Conservation (phyloP, 1,140 invertebrate species). For the Conus ventricosus region DNA sequence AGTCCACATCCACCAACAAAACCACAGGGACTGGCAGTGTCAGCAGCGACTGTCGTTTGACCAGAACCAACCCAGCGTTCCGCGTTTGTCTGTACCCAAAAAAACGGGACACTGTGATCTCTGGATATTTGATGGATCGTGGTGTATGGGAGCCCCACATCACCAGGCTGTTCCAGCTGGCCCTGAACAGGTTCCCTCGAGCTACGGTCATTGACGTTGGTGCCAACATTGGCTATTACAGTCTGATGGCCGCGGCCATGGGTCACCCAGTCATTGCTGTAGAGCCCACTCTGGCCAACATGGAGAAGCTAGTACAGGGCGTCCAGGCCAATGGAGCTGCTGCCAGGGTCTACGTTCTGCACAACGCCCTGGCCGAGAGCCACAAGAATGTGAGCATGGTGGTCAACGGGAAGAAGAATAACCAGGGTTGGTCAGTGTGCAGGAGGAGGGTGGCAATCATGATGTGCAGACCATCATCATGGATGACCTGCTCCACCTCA, state of each 20-base stretch:
- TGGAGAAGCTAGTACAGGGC: slow-evolving; percentile 51
- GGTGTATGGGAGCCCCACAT: slow-evolving; percentile 68
- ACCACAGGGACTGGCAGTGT: not conserved
- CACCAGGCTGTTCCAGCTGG: slow-evolving; percentile 52
- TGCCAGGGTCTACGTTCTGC: slow-evolving; percentile 54
- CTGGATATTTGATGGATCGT: slow-evolving; percentile 49
- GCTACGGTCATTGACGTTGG: slow-evolving; percentile 66
- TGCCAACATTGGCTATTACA: slow-evolving; percentile 67
- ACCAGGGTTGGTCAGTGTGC: slow-evolving; percentile 64
- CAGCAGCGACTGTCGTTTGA: slow-evolving; percentile 48
- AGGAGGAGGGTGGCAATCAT: slow-evolving; percentile 14
- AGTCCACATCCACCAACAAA: not conserved
- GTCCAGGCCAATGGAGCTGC: slow-evolving; percentile 40
- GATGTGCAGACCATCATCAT: slow-evolving; percentile 49
- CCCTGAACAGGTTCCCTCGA: slow-evolving; percentile 42
- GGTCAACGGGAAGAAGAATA: slow-evolving; percentile 47
- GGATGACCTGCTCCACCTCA: slow-evolving; percentile 55
- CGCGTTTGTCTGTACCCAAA: slow-evolving; percentile 58
- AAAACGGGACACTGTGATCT: slow-evolving; percentile 60
- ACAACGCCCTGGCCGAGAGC: slow-evolving; percentile 60
- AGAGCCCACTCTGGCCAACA: slow-evolving; percentile 58
- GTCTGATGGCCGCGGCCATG: slow-evolving; percentile 58
- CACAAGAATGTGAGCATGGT: slow-evolving; percentile 51
- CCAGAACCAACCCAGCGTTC: slow-evolving; percentile 52
- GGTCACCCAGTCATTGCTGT: slow-evolving; percentile 65